Base-by-base conservation (phyloP, 2,113 vertebrate species). In the Butorides virescens region DNA sequence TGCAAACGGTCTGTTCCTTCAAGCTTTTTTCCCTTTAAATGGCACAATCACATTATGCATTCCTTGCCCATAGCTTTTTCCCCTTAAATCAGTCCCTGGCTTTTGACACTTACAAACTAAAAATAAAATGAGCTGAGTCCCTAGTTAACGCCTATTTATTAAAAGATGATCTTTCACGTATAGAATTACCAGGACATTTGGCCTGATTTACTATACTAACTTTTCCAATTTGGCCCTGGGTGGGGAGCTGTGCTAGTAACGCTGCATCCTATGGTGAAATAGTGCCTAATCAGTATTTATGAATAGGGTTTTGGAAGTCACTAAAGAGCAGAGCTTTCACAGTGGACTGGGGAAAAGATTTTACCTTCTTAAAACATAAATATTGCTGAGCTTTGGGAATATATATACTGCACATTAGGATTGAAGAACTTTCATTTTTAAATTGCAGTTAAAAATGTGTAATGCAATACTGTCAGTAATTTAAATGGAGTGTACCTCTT, bases 201-300 rank as follows among this genome's bases (percentile, higher is more conserved):
- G 85, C 62, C 92, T 98, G 96, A 97, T 98, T 97, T 97, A 97
- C 92, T 97, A 8, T 75, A 95, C 91, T 96, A 97, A 97, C 96
- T 93, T 97, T 98, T 98, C 93, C 88, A 96, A 37, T 94, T 96
- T 97, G 10, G 36, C 89, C 85, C 72, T 80, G 74, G 92, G 39
- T 90, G 93, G 66, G 74, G 52, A 97, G 44, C 61, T 96, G 56
- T 96, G 95, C 76, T 95, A 55, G 77, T 76, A 93, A 85, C 22
- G 63, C 65, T 92, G 61, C 82, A 95, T 86, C 67, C 78, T 92
- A 61, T 84, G 77, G 95, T 98, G 96, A 98, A 97, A 98, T 96
- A 97, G 93, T 86, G 86, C 86, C 92, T 98, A 92, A 98, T 98
- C 95, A 97, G 96, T 98, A 98, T 98, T 98, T 98, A 98, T 98